Evolutionary conservation across 2,888 invertebrate genomes (phyloP).

Genomic region (Hofmannophila pseudospretella): DNA sequence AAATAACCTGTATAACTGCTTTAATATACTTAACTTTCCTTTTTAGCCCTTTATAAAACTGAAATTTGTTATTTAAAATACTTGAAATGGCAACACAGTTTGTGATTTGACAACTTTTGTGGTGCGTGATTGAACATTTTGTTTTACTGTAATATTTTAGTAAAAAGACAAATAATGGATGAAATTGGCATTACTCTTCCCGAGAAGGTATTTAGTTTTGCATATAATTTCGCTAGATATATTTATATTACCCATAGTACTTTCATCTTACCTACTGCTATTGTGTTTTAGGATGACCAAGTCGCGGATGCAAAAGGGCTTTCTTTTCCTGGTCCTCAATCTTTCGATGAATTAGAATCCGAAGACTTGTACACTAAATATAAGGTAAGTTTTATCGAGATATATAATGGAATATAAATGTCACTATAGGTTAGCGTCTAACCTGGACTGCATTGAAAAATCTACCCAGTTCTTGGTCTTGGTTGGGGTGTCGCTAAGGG

Average conservation of each 20-base stretch:
- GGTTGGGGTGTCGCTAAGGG: too few species aligned
- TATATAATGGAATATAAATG: not conserved
- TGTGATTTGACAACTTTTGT: conserved; percentile 6
- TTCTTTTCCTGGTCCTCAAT: conserved; percentile 81
- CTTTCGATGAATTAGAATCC: conserved; percentile 89
- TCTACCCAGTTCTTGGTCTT: too few species aligned
- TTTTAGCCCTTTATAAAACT: too few species aligned
- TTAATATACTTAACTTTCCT: too few species aligned
- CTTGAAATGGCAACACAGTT: too few species aligned
- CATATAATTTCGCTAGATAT: not conserved
- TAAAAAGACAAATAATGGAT: conserved; percentile 79
- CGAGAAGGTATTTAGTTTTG: conserved; percentile 81
- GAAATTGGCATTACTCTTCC: conserved; percentile 88
- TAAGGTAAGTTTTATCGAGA: conserved; percentile 79
- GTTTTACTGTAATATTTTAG: not conserved
- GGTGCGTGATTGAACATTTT: not conserved
- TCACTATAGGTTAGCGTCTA: not conserved
- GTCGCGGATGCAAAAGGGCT: conserved; percentile 80
- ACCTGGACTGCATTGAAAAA: too few species aligned
- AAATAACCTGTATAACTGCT: too few species aligned
- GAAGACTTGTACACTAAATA: conserved; percentile 97
- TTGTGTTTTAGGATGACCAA: conserved; percentile 78
- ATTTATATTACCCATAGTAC: not conserved
- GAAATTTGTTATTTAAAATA: too few species aligned
- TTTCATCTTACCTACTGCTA: not conserved